Evolutionary conservation across 2,113 vertebrate species (phyloP), one percentile per base, ranked within the genome.

Genomic region (Suncus etruscus): DNA sequence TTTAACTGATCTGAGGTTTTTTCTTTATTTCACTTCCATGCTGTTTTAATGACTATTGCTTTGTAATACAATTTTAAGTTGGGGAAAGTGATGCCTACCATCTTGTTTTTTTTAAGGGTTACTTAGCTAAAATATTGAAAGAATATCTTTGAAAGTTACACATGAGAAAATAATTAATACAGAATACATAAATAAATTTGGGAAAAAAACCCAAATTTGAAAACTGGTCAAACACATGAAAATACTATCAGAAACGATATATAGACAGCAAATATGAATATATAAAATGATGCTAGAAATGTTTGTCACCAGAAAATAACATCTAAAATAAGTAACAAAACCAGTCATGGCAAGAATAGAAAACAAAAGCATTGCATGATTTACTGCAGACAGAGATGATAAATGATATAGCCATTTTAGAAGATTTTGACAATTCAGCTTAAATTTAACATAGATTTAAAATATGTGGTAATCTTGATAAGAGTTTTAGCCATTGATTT

Each of bases 371-470:
- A 83, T 65, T 11, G 31, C 51, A 47, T 58, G 68, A 75, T 25
- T 79, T 27, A 22, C 7, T 84, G 74, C 1, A 83, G 48, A 15
- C 83, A 5, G 18, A 31, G 63, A 72, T 65, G 25, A 9, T 76
- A 82, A 76, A 69, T 66, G 47, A 20, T 45, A 66, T 7, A 73
- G 51, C 14, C 27, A 68, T 27, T 75, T 16, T 69, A 20, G 47
- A 89, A 84, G 65, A 76, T 8, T n/a, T 69, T 51, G 7, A 76
- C 39, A 76, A 24, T 75, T 85, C 50, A 10, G 45, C 48, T 31
- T 29, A 79, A 80, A 84, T 29, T 79, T 83, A 87, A 73, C 3
- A 77, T 8, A 74, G 29, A 83, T 83, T 74, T 70, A 81, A 85
- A 25, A 51, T 24, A 80, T 3, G 31, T 54, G 48, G 45, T 5